phyloP scores from a whole-genome alignment of 2,113 vertebrate species.

The Pipa parva region DNA sequence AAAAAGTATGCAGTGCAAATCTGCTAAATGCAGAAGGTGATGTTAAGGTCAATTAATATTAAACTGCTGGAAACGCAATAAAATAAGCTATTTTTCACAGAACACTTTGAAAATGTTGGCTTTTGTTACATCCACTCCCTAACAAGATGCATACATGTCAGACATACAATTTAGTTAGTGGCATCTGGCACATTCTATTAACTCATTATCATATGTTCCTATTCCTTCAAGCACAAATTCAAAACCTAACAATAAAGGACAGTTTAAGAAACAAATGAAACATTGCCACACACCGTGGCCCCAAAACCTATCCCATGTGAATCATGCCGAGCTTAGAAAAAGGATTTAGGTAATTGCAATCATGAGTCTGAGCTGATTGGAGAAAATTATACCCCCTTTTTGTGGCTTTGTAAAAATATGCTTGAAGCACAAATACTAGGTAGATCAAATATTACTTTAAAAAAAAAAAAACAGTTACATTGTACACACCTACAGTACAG shows the following conservation, averaged over 20 bases:
- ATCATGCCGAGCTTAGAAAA: slow-evolving; percentile 66
- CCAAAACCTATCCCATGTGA: slow-evolving; percentile 63
- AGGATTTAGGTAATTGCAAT: slow-evolving; percentile 89
- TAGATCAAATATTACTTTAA: slow-evolving; percentile 27
- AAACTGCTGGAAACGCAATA: not conserved
- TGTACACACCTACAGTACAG: not conserved
- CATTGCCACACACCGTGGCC: slow-evolving; percentile 69
- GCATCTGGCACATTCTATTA: slow-evolving; percentile 72
- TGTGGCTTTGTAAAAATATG: slow-evolving; percentile 43
- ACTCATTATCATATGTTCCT: slow-evolving; percentile 90
- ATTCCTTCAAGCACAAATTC: slow-evolving; percentile 81
- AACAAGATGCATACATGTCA: slow-evolving; percentile 62
- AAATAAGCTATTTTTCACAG: not conserved
- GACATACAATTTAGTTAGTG: slow-evolving; percentile 60
- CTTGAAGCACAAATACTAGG: slow-evolving; percentile 28
- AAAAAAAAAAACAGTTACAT: not conserved
- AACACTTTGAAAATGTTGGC: slow-evolving; percentile 44
- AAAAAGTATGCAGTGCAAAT: not conserved
- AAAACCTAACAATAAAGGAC: slow-evolving; percentile 76
- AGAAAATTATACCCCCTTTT: slow-evolving; percentile 85
- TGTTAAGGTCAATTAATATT: slow-evolving; percentile 5
- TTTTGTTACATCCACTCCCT: slow-evolving; percentile 60
- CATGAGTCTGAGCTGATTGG: slow-evolving; percentile 87
- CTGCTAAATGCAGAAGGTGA: not conserved
- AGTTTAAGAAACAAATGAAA: slow-evolving; percentile 74